Conservation (phyloP, 1,140 invertebrate species). For the Apolygus lucorum region DNA sequence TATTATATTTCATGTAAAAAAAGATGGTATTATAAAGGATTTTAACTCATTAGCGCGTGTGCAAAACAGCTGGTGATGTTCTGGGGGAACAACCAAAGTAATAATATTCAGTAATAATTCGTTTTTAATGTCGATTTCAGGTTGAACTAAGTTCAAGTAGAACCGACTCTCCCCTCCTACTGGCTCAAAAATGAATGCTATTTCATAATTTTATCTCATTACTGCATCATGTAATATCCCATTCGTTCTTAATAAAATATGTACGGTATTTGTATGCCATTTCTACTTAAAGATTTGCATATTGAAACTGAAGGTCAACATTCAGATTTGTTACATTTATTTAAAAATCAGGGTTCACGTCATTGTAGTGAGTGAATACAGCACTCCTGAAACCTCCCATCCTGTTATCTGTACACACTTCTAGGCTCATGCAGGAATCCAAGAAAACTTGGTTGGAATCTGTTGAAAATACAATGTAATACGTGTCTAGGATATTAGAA, state of each 20-base stretch:
- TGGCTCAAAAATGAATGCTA: background rate
- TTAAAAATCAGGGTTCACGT: background rate
- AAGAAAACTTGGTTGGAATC: too few relatives aligned
- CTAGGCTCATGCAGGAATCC: too few relatives aligned
- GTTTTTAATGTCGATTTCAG: background rate
- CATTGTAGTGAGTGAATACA: background rate
- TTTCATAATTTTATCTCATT: background rate
- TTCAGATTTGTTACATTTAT: background rate
- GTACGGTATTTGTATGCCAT: background rate
- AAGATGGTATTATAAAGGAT: background rate
- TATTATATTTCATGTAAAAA: background rate
- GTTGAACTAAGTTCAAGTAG: background rate
- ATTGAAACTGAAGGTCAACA: background rate
- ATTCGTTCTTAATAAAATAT: background rate
- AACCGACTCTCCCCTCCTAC: background rate
- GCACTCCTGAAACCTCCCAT: too few relatives aligned
- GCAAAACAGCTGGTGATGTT: background rate
- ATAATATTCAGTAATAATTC: background rate
- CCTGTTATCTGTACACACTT: too few relatives aligned
- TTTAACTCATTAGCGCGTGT: background rate
- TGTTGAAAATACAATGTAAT: too few relatives aligned
- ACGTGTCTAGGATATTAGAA: too few relatives aligned
- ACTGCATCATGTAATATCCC: background rate
- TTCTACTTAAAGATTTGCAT: background rate
- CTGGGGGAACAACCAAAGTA: background rate